Evolutionary conservation across 1,140 invertebrate genomes (phyloP), one percentile per base, ranked within the genome.

Genomic region (Gerris buenoi): DNA sequence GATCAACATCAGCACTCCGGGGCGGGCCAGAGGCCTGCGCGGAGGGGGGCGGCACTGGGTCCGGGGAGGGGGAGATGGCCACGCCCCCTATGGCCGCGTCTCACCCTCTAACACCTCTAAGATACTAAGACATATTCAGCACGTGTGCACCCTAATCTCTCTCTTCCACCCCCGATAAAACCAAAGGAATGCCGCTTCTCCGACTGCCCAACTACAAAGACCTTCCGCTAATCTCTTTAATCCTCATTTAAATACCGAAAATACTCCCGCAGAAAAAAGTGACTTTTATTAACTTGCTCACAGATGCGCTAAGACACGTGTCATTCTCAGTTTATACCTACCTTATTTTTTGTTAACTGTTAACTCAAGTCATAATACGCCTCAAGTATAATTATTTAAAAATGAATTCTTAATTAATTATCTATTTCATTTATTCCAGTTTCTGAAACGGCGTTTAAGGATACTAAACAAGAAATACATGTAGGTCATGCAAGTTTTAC

Each of bases 1-100:
- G 68, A 70, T 71, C 69, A 71, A 71, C 69, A 71, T 68, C 33
- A 68, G 64, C 56, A 59, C 29, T 18, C 27, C 58, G 67, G 63
- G 67, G 46, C 57, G 67, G 23, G 56, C 58, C 46, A 27, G 15
- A 10, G 2, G 25, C 13, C 46, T 5, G 2, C 28, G 14, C 1
- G 56, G 27, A 5, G 14, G 59, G 27, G 56, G 14, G 62, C 13
- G 3, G 67, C 29, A 28, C 23, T 64, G 62, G 22, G 2, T 28
- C 27, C 64, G 67, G 26, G 67, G 69, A 58, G 61, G 62, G 63
- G 46, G 18, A 63, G 62, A 29, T 27, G 61, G 61, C 69, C 63
- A 23, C 64, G 58, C 57, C 58, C 60, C 56, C 46, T 26, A 56
- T 46, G 23, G 26, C 56, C 67, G 60, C 63, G 65, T 60, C 68